Conservation (phyloP, 2,113 vertebrate species). For the Ophiodon elongatus region DNA sequence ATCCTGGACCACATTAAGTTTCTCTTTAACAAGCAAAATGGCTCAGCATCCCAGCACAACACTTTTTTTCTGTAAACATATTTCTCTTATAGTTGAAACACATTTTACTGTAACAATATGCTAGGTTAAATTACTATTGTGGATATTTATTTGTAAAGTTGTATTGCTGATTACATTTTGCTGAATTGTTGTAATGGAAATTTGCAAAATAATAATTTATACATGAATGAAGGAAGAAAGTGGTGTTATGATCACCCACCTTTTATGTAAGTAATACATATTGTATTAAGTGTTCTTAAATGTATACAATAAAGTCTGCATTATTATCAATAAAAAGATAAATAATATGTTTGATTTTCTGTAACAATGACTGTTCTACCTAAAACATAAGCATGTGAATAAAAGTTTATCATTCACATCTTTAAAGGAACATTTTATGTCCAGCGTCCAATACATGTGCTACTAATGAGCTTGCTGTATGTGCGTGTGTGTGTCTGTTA, state of each 20-base stretch:
- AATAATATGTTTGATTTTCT: slow-evolving; percentile 8
- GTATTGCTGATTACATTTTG: background rate
- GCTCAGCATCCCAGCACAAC: background rate
- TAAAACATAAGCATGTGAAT: background rate
- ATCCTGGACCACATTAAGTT: background rate
- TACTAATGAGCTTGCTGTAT: background rate
- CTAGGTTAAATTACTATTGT: slow-evolving; percentile 14
- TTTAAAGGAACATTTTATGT: background rate
- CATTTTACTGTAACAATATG: slow-evolving; percentile 7
- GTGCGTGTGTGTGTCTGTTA: background rate
- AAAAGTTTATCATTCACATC: background rate
- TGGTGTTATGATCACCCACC: slow-evolving; percentile 27
- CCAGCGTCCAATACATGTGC: background rate
- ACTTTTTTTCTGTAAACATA: background rate
- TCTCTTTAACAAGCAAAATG: background rate
- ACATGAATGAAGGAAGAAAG: slow-evolving; percentile 13
- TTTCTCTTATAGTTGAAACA: background rate
- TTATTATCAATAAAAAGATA: slow-evolving; percentile 12
- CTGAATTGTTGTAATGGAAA: background rate
- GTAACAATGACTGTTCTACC: background rate
- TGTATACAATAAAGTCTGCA: slow-evolving; percentile 14
- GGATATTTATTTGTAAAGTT: slow-evolving; percentile 60
- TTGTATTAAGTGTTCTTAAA: slow-evolving; percentile 43
- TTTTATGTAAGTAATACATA: slow-evolving; percentile 51
- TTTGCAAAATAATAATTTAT: slow-evolving; percentile 24